A percentile compares a stretch with the other conserved stretches of the same genome.
phyloP scores from a whole-genome alignment of 2,797 vertebrate genomes.

The Choloepus didactylus region DNA sequence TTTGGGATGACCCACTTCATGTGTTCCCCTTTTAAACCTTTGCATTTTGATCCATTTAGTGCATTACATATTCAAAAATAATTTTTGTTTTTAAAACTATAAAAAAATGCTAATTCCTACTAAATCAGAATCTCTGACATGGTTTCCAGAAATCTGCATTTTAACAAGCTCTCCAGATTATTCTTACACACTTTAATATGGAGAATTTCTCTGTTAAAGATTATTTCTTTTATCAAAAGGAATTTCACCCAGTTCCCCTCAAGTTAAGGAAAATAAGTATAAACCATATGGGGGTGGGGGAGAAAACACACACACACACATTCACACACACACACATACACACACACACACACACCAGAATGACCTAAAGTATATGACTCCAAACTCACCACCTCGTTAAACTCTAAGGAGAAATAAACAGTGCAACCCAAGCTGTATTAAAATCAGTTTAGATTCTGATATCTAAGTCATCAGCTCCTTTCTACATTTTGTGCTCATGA shows the following conservation, averaged over 20 bases:
- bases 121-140: slow-evolving; percentile 1
- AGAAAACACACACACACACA: neutral
- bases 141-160: neutral
- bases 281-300: neutral
- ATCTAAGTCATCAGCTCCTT: neutral
- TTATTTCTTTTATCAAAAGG: slow-evolving; percentile 42
- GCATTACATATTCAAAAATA: neutral
- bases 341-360: neutral
- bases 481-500: neutral
- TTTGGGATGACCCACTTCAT: neutral
- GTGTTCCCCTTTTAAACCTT: neutral
- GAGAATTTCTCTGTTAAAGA: neutral
- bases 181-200: slow-evolving; percentile 17
- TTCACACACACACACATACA: neutral
- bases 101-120: neutral
- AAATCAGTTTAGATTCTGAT: slow-evolving; percentile 25
- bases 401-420: slow-evolving; percentile 27
- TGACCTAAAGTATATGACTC: neutral
- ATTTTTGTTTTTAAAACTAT: slow-evolving; percentile 37
- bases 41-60: neutral
- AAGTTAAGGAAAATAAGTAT: neutral
- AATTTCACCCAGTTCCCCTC: neutral
- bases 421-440: neutral
- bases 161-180: slow-evolving; percentile 54
- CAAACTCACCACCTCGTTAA: slow-evolving; percentile 18